Evolutionary conservation across 2,888 invertebrate species (phyloP).

Genomic region (Pyrochroa serraticornis): DNA sequence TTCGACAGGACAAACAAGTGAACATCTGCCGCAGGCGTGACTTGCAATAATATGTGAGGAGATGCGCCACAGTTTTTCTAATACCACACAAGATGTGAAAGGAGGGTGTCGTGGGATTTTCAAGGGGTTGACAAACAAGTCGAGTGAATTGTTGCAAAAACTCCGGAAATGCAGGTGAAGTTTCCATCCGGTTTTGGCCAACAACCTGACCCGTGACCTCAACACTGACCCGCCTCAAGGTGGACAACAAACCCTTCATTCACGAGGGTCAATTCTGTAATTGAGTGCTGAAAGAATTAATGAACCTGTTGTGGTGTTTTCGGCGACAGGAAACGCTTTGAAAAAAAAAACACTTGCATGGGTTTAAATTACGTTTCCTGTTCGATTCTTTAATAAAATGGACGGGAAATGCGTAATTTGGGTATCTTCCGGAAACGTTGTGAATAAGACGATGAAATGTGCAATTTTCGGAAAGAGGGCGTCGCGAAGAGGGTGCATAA

Average conservation of each 20-base stretch:
- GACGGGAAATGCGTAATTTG: too few species aligned
- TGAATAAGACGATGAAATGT: neutral
- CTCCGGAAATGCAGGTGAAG: constrained; percentile 16
- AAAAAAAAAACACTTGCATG: constrained; percentile 34
- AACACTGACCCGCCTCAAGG: constrained; percentile 10
- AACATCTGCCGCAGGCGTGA: constrained; percentile 54
- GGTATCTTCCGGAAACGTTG: too few species aligned
- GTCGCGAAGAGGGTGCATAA: neutral
- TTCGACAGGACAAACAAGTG: constrained; percentile 47
- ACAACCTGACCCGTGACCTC: constrained; percentile 12
- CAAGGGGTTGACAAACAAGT: constrained; percentile 27
- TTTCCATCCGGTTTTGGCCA: constrained; percentile 12
- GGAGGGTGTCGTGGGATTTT: constrained; percentile 17
- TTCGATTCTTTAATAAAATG: neutral
- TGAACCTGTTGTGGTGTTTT: constrained; percentile 1
- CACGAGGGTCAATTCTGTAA: neutral
- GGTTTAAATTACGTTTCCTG: constrained; percentile 42
- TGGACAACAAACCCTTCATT: constrained; percentile 3
- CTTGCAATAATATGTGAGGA: constrained; percentile 49
- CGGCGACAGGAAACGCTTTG: constrained; percentile 36
- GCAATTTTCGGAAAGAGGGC: constrained; percentile 4
- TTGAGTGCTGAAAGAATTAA: neutral
- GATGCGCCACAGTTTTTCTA: constrained; percentile 29
- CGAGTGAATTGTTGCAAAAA: constrained; percentile 3
- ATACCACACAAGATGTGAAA: constrained; percentile 37